Base-by-base conservation (phyloP, 2,113 vertebrate genomes). In the Suricata suricatta region DNA sequence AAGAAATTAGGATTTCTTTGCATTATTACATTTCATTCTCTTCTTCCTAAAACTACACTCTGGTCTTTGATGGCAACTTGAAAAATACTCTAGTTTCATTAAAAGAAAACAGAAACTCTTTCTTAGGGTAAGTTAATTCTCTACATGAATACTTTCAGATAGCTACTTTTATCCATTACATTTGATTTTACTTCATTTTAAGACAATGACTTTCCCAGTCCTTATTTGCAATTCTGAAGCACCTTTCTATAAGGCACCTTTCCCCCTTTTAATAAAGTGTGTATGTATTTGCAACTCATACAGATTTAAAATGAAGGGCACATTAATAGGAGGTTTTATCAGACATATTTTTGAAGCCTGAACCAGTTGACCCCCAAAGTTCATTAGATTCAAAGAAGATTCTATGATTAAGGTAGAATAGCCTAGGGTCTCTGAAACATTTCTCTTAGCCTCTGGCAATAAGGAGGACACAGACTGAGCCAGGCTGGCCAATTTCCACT, bases 121-220 rank as follows among this genome's bases (percentile, higher is more conserved):
- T 54, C 84, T 95, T 76, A 88, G 80, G 47, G n/a, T 84, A 72
- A 35, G 27, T 68, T 93, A 87, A 71, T 72, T 95, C 57, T 83
- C 27, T n/a, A n/a, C 27, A 60, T 69, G 11, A 74, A 52, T 80
- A 57, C 72, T 92, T 95, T 96, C 41, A 60, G 44, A 82, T 69
- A 82, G 57, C 60, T 87, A 72, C 54, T 94, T 94, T 92, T 89
- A 97, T 84, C 90, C 60, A 52, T 63, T 79, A 64, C 66, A 44
- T 96, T 95, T 84, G 33, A 91, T 95, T 96, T 85, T 80, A 85
- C 31, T 92, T 85, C 64, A 68, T 80, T 94, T 97, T 87, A 84
- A 95, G 60, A 85, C 47, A 95, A 52, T 47, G 76, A 83, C 69
- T 86, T 95, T 85, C 21, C 50, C 60, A 63, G 71, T 94, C 25